Conservation (phyloP, 2,888 invertebrate genomes). For the Phanerotoma sp. region DNA sequence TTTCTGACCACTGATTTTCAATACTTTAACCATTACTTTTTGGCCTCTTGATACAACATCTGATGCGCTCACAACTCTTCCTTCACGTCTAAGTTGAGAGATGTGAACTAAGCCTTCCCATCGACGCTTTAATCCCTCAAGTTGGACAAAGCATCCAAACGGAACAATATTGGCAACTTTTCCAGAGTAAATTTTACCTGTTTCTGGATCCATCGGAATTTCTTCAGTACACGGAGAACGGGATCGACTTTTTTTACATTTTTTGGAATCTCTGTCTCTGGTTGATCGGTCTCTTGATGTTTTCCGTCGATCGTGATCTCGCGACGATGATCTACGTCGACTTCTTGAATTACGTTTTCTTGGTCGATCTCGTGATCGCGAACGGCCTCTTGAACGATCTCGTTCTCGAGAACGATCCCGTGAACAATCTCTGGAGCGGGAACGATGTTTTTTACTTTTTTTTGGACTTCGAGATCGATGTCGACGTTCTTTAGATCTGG, state of each 20-base stretch:
- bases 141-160: conserved; percentile 98
- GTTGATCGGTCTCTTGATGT: conserved; percentile 44
- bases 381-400: no score
- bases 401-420: conserved; percentile 27
- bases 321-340: conserved; percentile 47
- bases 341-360: conserved; percentile 33
- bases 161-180: conserved; percentile 94
- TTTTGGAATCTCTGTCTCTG: conserved; percentile 37
- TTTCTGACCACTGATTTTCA: conserved; percentile 88
- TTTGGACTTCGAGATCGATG: conserved; percentile 29
- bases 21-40: conserved; percentile 84
- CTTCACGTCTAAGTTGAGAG: conserved; percentile 89
- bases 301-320: conserved; percentile 46
- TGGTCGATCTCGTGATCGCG: conserved; percentile 37
- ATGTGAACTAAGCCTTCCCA: conserved; percentile 98
- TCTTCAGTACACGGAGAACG: conserved; percentile 47
- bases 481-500: conserved; percentile 40
- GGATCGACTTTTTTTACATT: conserved; percentile 33
- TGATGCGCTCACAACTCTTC: conserved; percentile 89
- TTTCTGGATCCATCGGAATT: conserved; percentile 73
- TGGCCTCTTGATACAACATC: conserved; percentile 91
- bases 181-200: conserved; percentile 88
- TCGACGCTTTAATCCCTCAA: conserved; percentile 84
- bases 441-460: conserved; percentile 36
- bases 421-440: conserved; percentile 33